A percentile compares a stretch with the other conserved stretches of the same genome.
Conservation (phyloP, 2,888 invertebrate species). For the Nomada lathburiana region DNA sequence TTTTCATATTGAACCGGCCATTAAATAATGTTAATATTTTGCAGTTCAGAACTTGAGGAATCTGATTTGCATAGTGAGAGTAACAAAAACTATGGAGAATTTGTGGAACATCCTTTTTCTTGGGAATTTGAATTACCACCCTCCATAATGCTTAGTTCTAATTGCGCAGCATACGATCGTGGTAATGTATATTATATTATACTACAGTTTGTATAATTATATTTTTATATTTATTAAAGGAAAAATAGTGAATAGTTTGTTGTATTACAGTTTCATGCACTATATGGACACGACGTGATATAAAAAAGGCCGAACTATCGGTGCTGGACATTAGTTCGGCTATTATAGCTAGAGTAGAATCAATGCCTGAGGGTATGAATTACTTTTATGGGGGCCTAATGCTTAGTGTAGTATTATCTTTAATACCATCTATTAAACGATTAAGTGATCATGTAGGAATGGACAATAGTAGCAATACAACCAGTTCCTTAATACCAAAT, state of each 20-base stretch:
- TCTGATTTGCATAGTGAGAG: conserved; percentile 84
- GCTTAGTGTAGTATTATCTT: conserved; percentile 87
- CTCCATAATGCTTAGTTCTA: conserved; percentile 90
- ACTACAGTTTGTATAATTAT: background rate
- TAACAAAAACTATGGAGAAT: conserved; percentile 80
- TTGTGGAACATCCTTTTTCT: conserved; percentile 86
- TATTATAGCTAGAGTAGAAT: conserved; percentile 96
- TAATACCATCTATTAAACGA: conserved; percentile 87
- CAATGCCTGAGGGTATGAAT: conserved; percentile 91
- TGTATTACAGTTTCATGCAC: conserved; percentile 93
- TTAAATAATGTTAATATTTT: conserved; percentile 45
- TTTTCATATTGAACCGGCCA: background rate
- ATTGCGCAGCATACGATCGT: conserved; percentile 89
- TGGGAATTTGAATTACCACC: conserved; percentile 90
- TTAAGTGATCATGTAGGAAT: conserved; percentile 82
- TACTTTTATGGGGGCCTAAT: conserved; percentile 90
- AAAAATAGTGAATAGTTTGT: background rate
- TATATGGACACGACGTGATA: conserved; percentile 96
- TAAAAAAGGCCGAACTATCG: conserved; percentile 96
- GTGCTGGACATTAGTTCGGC: conserved; percentile 97
- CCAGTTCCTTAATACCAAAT: conserved; percentile 75
- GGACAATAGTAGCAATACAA: conserved; percentile 78
- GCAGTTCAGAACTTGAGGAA: conserved; percentile 89
- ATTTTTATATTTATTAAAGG: background rate
- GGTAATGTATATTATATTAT: conserved; percentile 85